phyloP scores from a whole-genome alignment of 2,888 invertebrate genomes.

The Nomada hirtipes region DNA sequence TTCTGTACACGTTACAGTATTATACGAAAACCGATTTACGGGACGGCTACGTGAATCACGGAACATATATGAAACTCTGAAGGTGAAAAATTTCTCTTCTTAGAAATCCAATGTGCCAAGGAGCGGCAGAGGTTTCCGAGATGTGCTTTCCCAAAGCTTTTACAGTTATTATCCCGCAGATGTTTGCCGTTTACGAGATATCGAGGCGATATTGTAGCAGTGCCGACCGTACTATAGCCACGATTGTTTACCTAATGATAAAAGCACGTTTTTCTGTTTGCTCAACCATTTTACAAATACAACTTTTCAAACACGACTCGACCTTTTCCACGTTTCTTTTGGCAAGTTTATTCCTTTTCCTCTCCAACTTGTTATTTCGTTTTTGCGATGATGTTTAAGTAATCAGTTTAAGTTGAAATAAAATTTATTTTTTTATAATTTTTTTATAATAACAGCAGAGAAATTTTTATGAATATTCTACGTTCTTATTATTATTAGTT shows the following conservation, averaged over 20 bases:
- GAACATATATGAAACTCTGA: not conserved
- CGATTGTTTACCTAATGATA: constrained; percentile 80
- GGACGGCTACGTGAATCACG: not conserved
- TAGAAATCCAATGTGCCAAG: constrained; percentile 40
- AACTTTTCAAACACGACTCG: constrained; percentile 63
- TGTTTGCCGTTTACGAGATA: constrained; percentile 77
- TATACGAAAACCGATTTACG: constrained; percentile 22
- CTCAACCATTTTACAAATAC: constrained; percentile 72
- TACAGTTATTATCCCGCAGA: constrained; percentile 81
- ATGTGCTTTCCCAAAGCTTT: constrained; percentile 75
- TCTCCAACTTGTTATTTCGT: not conserved
- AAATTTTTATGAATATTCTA: too few species aligned
- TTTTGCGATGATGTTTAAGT: too few species aligned
- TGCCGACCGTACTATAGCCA: constrained; percentile 20
- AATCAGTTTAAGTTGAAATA: too few species aligned
- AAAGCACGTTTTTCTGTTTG: constrained; percentile 80
- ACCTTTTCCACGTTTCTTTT: constrained; percentile 17
- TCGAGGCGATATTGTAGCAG: constrained; percentile 49
- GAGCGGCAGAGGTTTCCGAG: constrained; percentile 27
- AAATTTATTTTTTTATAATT: too few species aligned
- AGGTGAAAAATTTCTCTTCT: constrained; percentile 49
- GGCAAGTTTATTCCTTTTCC: not conserved
- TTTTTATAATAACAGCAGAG: too few species aligned
- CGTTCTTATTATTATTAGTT: too few species aligned
- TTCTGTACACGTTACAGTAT: not conserved